Base-by-base conservation (phyloP, 2,113 vertebrate genomes). In the Corythoichthys intestinalis region DNA sequence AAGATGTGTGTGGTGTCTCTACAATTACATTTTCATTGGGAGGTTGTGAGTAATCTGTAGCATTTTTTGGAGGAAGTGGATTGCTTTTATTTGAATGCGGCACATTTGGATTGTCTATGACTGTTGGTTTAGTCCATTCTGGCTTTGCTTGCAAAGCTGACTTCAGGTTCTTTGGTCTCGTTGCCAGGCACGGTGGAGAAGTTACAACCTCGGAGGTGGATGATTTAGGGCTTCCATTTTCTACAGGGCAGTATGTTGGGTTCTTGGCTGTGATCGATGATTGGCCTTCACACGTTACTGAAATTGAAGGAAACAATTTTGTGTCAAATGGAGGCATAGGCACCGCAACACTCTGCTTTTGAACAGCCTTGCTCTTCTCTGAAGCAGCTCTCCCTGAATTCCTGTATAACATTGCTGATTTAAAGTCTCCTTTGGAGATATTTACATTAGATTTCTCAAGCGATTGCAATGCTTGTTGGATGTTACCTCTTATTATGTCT, bases 291-390 rank as follows among this genome's bases (percentile, higher is more conserved):
- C 89, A 87, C 80, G 86, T 96, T 93, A 97, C 94, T 95, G 95
- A 93, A 97, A 92, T 94, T 95, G 95, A 89, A 94, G 93, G 91
- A 95, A 92, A 94, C 92, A 94, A 93, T 90, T 91, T 89, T 92
- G 93, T 92, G 80, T 92, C 92, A 94, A 89, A 89, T 78, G 86
- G 90, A 44, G 87, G 92, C 80, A 84, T 71, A 78, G 91, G 88
- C 87, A 91, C 87, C 83, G 90, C 82, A 88, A 93, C 88, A 82
- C 88, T 76, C 83, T 89, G 85, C 77, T 92, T 87, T 88, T 86
- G 89, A 85, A 88, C 0, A 83, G 83, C 80, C 86, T 89, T 92
- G 91, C 90, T 92, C 88, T 89, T 88, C 61, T 77, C 81, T 83
- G 93, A 86, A 90, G 90, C 89, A 80, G 86, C 82, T 83, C 86